Conservation (phyloP, 2,888 invertebrate genomes). For the Caenorhabditis wallacei region DNA sequence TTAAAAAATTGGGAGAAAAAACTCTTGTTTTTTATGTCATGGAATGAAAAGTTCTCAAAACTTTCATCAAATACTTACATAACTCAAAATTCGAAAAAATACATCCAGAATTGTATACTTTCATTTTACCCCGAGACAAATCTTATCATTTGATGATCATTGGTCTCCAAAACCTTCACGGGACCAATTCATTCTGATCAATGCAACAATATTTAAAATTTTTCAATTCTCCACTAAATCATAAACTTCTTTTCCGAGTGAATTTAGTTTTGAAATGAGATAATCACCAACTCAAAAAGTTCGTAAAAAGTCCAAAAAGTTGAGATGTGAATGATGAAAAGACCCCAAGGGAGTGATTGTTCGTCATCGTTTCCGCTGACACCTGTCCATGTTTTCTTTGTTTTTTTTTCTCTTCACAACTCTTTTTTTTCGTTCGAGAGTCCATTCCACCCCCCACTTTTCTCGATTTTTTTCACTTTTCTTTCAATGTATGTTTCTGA, state of each 20-base stretch:
- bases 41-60: no score
- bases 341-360: conserved; percentile 50
- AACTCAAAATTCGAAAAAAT: no score
- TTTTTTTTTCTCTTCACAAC: conserved; percentile 9
- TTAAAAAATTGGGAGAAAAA: no score
- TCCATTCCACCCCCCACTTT: conserved; percentile 18
- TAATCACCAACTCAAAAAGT: conserved; percentile 15
- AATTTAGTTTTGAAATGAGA: background rate
- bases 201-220: no score
- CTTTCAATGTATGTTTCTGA: conserved; percentile 55
- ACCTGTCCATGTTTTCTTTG: conserved; percentile 54
- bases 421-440: conserved; percentile 20
- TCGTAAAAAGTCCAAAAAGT: conserved; percentile 46
- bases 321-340: background rate
- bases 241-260: no score
- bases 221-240: no score
- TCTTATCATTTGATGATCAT: conserved; percentile 16
- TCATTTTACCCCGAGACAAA: background rate
- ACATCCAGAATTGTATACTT: no score
- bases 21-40: no score
- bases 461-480: conserved; percentile 30
- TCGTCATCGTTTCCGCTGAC: conserved; percentile 63
- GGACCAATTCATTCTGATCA: background rate
- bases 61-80: no score
- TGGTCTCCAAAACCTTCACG: background rate